Evolutionary conservation across 2,888 invertebrate species (phyloP).

Genomic region (Bombyx huttoni): DNA sequence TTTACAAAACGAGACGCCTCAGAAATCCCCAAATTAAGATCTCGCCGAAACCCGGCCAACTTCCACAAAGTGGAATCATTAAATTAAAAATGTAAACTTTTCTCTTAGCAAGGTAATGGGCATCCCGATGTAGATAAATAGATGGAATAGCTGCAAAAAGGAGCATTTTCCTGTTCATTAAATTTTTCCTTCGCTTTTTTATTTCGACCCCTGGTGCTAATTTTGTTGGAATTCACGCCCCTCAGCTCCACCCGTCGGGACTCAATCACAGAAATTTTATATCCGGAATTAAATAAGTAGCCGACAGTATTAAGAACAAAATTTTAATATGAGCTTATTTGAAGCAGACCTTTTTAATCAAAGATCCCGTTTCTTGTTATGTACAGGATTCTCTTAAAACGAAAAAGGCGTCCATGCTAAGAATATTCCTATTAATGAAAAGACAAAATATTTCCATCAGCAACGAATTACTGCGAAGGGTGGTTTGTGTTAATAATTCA

Average conservation of each 20-base stretch:
- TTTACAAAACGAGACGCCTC: slow-evolving; percentile 74
- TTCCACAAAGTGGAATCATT: slow-evolving; percentile 75
- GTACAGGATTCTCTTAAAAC: slow-evolving; percentile 10
- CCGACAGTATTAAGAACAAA: slow-evolving; percentile 57
- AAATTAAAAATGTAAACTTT: slow-evolving; percentile 75
- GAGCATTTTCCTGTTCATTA: slow-evolving; percentile 75
- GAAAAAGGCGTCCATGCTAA: slow-evolving; percentile 6
- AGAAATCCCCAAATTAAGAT: slow-evolving; percentile 74
- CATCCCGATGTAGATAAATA: slow-evolving; percentile 74
- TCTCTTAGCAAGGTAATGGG: slow-evolving; percentile 75
- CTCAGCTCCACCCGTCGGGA: slow-evolving; percentile 65
- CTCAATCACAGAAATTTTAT: slow-evolving; percentile 74
- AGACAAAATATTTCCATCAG: slow-evolving; percentile 58
- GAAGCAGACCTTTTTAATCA: slow-evolving; percentile 52
- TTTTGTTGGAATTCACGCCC: slow-evolving; percentile 75
- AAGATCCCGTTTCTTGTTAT: slow-evolving; percentile 4
- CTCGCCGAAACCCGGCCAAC: slow-evolving; percentile 72
- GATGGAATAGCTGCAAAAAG: slow-evolving; percentile 73
- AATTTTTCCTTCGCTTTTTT: slow-evolving; percentile 74
- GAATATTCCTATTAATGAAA: slow-evolving; percentile 34
- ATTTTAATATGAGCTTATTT: slow-evolving; percentile 68
- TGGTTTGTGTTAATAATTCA: slow-evolving; percentile 63
- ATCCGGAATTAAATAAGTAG: slow-evolving; percentile 74
- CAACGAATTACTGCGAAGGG: slow-evolving; percentile 54
- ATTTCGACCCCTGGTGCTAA: slow-evolving; percentile 74